phyloP scores from a whole-genome alignment of 2,797 vertebrate genomes.

The Simalia tracyae region DNA sequence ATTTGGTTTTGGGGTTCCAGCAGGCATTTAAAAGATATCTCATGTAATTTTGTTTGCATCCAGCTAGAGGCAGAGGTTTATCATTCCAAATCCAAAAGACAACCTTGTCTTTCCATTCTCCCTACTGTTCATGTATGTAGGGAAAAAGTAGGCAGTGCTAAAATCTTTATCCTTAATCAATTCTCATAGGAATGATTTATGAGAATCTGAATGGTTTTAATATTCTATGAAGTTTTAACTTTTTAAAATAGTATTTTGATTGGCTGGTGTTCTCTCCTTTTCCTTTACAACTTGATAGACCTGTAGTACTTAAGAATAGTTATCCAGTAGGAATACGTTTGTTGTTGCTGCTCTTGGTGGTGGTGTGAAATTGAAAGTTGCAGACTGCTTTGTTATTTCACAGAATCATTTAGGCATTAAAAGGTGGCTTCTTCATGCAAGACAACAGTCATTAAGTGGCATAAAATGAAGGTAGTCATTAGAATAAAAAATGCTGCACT shows the following conservation, averaged over 20 bases:
- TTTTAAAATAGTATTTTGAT: conserved; percentile 6
- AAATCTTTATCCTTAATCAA: background rate
- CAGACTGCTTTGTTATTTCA: conserved; percentile 12
- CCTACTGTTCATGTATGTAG: background rate
- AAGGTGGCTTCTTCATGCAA: conserved; percentile 31
- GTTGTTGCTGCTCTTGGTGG: no score
- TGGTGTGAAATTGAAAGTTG: conserved; percentile 10
- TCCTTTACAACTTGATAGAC: background rate
- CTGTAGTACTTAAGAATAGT: background rate
- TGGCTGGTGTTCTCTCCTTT: background rate
- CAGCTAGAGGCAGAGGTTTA: background rate
- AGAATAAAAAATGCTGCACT: conserved; percentile 38
- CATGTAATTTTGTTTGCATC: background rate
- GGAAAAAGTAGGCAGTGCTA: background rate
- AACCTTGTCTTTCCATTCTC: background rate
- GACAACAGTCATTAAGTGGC: conserved; percentile 37
- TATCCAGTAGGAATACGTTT: background rate
- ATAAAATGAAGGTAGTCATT: conserved; percentile 23
- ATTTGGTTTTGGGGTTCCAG: background rate
- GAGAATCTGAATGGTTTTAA: conserved; percentile 4
- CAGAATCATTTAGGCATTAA: conserved; percentile 43
- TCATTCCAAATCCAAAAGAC: background rate
- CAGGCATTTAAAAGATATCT: background rate
- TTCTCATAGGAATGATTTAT: background rate
- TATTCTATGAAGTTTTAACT: conserved; percentile 13